A percentile compares a stretch with the other conserved stretches of the same genome.
These are phyloP conservation scores for Glandiceps talaboti DNA, from an alignment of 53 echinoderm and acorn worm species.

Conservation along the genomic window DNA sequence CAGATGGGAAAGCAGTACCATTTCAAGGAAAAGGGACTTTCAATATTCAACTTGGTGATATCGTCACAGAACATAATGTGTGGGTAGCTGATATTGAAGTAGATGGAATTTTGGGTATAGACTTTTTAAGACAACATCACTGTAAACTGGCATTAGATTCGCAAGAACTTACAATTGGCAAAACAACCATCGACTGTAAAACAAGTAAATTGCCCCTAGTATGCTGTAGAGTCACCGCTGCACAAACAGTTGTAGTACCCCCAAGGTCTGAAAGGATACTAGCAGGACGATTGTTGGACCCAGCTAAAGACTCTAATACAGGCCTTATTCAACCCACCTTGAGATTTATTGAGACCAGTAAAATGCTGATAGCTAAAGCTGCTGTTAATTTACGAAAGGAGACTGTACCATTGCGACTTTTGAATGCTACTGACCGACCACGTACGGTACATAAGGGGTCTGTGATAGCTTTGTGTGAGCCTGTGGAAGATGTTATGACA, in stretches of 20 bases:
- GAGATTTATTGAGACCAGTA: background rate
- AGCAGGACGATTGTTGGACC: background rate
- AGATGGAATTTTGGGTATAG: slow-evolving; percentile 25
- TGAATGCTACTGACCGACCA: background rate
- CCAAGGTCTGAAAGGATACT: background rate
- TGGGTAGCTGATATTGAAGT: slow-evolving; percentile 25
- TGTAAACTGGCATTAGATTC: slow-evolving; percentile 18
- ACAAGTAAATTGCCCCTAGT: background rate
- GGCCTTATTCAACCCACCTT: background rate
- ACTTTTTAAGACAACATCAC: slow-evolving; percentile 17
- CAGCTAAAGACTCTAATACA: background rate
- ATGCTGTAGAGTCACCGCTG: background rate
- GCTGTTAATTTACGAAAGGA: background rate
- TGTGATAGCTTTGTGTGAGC: background rate
- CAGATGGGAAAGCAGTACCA: background rate
- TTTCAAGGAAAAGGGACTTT: background rate
- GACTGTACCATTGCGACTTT: background rate
- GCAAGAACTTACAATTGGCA: slow-evolving; percentile 5
- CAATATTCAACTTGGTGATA: background rate
- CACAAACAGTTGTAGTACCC: background rate
- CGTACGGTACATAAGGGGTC: background rate
- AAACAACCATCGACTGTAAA: background rate
- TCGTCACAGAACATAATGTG: background rate
- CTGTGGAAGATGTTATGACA: background rate
- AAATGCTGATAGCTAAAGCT: background rate